Percentiles rank a stretch among this genome's conserved stretches.
Evolutionary conservation across 2,888 invertebrate species (phyloP).

Genomic region (Serripes groenlandicus): DNA sequence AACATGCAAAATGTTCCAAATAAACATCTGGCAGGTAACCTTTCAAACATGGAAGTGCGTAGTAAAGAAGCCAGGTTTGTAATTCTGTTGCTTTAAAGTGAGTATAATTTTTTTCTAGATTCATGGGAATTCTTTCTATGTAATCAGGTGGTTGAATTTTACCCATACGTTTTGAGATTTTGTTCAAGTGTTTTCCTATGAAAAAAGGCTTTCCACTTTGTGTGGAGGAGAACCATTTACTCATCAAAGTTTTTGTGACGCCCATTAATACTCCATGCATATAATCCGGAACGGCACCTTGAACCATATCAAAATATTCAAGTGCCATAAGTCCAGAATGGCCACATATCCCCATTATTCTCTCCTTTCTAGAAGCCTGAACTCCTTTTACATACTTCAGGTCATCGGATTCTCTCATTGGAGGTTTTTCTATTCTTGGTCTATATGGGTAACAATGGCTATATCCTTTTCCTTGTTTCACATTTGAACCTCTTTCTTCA

Average conservation of each 20-base stretch:
- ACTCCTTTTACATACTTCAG: slow-evolving; percentile 20
- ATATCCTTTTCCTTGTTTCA: slow-evolving; percentile 41
- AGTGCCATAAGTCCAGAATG: slow-evolving; percentile 32
- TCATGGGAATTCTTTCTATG: slow-evolving; percentile 63
- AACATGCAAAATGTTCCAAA: slow-evolving; percentile 44
- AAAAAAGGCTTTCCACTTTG: slow-evolving; percentile 36
- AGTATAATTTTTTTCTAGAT: slow-evolving; percentile 62
- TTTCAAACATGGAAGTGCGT: slow-evolving; percentile 57
- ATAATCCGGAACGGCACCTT: slow-evolving; percentile 57
- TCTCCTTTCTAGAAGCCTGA: slow-evolving; percentile 26
- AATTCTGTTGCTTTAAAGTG: slow-evolving; percentile 69
- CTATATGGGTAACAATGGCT: slow-evolving; percentile 40
- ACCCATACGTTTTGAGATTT: slow-evolving; percentile 26
- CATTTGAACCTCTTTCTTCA: slow-evolving; percentile 62
- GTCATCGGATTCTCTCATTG: slow-evolving; percentile 5
- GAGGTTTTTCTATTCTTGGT: background rate
- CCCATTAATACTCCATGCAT: slow-evolving; percentile 59
- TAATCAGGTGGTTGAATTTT: slow-evolving; percentile 48
- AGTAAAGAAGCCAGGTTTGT: slow-evolving; percentile 62
- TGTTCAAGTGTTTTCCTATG: slow-evolving; percentile 51
- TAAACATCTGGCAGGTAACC: slow-evolving; percentile 53
- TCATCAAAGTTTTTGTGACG: slow-evolving; percentile 41
- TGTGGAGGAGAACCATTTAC: slow-evolving; percentile 52
- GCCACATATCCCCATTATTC: slow-evolving; percentile 43
- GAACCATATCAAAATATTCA: slow-evolving; percentile 33